phyloP scores from a whole-genome alignment of 2,888 invertebrate genomes.

The Diadegma fenestrale region DNA sequence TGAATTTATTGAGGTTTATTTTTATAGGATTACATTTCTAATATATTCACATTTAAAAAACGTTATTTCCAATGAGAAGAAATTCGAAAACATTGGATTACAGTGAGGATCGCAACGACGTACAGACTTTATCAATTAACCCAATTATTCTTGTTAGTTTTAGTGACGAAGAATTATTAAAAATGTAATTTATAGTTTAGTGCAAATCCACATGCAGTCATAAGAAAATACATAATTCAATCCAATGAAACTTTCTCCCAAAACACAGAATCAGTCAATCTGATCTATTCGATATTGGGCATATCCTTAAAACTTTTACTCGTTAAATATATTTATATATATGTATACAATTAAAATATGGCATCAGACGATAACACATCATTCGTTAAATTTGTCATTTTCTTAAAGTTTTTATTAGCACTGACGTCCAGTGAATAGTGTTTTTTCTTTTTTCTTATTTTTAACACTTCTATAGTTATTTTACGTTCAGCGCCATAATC shows the following conservation, averaged over 20 bases:
- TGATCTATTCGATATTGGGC: slow-evolving; percentile 28
- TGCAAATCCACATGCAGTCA: neutral
- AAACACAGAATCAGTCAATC: slow-evolving; percentile 31
- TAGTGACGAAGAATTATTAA: slow-evolving; percentile 18
- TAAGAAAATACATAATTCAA: slow-evolving; percentile 23
- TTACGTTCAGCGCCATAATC: slow-evolving; percentile 67
- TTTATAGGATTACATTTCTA: slow-evolving; percentile 48
- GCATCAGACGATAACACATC: slow-evolving; percentile 56
- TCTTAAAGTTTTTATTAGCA: slow-evolving; percentile 61
- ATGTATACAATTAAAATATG: slow-evolving; percentile 55
- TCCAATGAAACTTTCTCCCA: slow-evolving; percentile 42
- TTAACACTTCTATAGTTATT: slow-evolving; percentile 58
- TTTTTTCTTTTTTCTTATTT: slow-evolving; percentile 38
- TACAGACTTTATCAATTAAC: neutral
- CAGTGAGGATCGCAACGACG: slow-evolving; percentile 2
- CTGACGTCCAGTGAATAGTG: slow-evolving; percentile 61
- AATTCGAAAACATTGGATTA: slow-evolving; percentile 21
- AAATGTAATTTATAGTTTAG: slow-evolving; percentile 2
- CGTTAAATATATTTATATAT: slow-evolving; percentile 10
- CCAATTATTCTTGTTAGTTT: neutral
- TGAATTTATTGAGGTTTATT: slow-evolving; percentile 52
- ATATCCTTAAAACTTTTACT: slow-evolving; percentile 19
- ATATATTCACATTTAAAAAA: slow-evolving; percentile 55
- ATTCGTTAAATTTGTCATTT: slow-evolving; percentile 26
- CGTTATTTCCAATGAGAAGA: slow-evolving; percentile 47